These are phyloP conservation scores for Melanotaenia nigrans DNA, from an alignment of 2,797 vertebrate species.

Conservation along the genomic window DNA sequence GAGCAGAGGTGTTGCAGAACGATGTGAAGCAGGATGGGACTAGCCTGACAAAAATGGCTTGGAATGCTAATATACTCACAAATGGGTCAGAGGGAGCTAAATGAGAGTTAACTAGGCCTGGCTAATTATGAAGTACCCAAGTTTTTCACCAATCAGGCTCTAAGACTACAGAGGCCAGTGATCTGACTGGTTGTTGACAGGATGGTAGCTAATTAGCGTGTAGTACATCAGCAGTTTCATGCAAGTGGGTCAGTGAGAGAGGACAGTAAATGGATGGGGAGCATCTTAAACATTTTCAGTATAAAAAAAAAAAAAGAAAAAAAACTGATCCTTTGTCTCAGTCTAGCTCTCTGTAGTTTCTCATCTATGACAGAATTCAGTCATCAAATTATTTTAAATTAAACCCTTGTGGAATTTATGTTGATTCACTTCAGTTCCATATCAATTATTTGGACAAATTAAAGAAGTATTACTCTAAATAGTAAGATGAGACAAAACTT, in stretches of 20 bases:
- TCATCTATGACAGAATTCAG: neutral
- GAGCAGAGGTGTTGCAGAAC: slow-evolving; percentile 60
- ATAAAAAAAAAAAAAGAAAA: neutral
- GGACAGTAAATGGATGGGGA: slow-evolving; percentile 21
- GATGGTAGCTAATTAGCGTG: slow-evolving; percentile 47
- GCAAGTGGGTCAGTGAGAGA: slow-evolving; percentile 52
- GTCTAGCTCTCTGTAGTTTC: neutral
- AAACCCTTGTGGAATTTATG: slow-evolving; percentile 37
- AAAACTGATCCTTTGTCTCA: slow-evolving; percentile 1
- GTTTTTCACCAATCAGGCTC: slow-evolving; percentile 39
- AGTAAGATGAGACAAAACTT: slow-evolving; percentile 4
- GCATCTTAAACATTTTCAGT: slow-evolving; percentile 14
- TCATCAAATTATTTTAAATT: neutral
- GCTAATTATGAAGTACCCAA: slow-evolving; percentile 56
- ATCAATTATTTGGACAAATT: slow-evolving; percentile 52
- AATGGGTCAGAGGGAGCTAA: slow-evolving; percentile 64
- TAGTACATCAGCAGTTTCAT: slow-evolving; percentile 16
- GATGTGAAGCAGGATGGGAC: slow-evolving; percentile 58
- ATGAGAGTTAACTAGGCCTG: slow-evolving; percentile 50
- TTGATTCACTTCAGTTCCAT: slow-evolving; percentile 33
- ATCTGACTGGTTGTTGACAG: slow-evolving; percentile 35
- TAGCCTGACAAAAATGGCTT: slow-evolving; percentile 49
- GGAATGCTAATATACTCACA: slow-evolving; percentile 68
- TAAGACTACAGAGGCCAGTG: slow-evolving; percentile 39
- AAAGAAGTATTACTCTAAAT: slow-evolving; percentile 27